Base-by-base conservation (phyloP, 1,140 invertebrate species). In the Drosophila mayri region DNA sequence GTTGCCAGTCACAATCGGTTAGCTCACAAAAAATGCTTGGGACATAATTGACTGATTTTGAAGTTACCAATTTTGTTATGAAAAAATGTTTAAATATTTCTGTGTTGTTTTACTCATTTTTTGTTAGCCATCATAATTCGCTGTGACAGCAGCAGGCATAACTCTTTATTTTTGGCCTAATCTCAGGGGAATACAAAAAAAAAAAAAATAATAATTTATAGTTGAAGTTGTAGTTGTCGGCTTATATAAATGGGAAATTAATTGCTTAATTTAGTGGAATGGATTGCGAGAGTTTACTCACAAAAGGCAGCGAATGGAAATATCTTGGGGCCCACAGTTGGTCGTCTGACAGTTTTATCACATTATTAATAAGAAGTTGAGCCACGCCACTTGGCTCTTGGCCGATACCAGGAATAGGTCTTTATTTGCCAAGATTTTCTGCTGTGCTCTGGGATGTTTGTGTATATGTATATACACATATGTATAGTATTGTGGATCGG, bases 261-360 rank as follows among this genome's bases (percentile, higher is more conserved):
- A 88, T 88, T 88, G 84, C 85, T 90, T 88, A 88, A 88, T 88
- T 88, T 90, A 90, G 85, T 88, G 84, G 84, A 88, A 87, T 87
- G 84, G 84, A 88, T 87, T 73, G 83, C 76, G 63, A 80, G 77
- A 81, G 85, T 84, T 84, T 60, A 60, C 61, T 58, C 62, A 76
- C 22, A 76, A 78, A 78, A 41, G 54, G 44, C 38, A 57, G 43
- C 70, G 37, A 65, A 63, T 64, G 72, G 61, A 67, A 74, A 78
- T 76, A 60, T 28, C 46, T 43, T 61, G 62, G 63, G 47, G 41
- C 9, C 10, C 68, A 5, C 79, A 76, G 83, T 82, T 81, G 82
- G 57, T 71, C 46, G 64, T 59, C 84, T 77, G 84, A 87, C 84
- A 88, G 84, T 84, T 88, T 88, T 90, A 88, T 88, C 85, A 90